phyloP scores from a whole-genome alignment of 2,888 invertebrate genomes.

The Dicyrtomina minuta region DNA sequence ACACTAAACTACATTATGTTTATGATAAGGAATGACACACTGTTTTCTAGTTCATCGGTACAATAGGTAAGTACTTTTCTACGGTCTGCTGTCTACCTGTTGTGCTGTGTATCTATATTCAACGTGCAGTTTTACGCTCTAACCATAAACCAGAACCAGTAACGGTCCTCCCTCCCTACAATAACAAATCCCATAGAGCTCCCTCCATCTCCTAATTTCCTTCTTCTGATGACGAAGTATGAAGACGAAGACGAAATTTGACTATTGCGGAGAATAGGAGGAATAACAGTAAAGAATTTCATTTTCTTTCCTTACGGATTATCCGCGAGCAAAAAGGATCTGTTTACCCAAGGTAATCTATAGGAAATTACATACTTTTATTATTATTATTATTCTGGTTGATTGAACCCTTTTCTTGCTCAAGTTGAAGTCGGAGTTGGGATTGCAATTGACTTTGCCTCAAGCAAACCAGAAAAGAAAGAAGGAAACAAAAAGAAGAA shows the following conservation, averaged over 20 bases:
- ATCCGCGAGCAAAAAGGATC: too few species aligned
- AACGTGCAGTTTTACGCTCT: background rate
- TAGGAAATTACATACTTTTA: too few species aligned
- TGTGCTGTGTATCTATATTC: background rate
- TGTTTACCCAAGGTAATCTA: too few species aligned
- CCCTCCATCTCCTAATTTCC: background rate
- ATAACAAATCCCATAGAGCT: background rate
- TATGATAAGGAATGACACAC: too few species aligned
- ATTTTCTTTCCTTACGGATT: background rate
- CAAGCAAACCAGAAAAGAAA: background rate
- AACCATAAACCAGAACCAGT: background rate
- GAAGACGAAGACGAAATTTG: too few species aligned
- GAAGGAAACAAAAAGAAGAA: background rate
- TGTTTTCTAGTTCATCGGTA: too few species aligned
- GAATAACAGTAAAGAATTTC: slow-evolving; percentile 1
- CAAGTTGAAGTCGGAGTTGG: background rate
- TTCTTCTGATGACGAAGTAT: slow-evolving; percentile 1
- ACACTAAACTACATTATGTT: too few species aligned
- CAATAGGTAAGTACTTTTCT: too few species aligned
- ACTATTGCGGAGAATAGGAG: too few species aligned
- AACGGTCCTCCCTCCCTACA: background rate
- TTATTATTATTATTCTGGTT: too few species aligned
- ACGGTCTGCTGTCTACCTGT: too few species aligned
- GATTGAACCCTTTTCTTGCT: background rate
- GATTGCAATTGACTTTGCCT: slow-evolving; percentile 2